Conservation (phyloP, 2,797 vertebrate species). For the Alectoris magna region DNA sequence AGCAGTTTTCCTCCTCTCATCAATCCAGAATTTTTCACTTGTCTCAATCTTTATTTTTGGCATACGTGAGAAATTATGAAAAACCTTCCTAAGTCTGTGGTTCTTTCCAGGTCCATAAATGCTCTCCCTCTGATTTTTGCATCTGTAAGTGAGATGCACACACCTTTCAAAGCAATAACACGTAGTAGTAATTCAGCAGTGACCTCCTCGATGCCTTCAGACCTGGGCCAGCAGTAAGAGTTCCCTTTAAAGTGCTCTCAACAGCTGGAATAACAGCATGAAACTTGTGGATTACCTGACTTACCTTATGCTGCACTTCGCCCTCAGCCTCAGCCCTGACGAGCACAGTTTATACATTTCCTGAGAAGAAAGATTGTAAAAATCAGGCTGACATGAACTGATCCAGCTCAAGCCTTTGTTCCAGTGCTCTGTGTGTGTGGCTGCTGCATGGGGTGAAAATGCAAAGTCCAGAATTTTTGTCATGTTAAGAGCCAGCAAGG, state of each 20-base stretch:
- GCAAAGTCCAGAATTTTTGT: neutral
- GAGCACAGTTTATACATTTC: neutral
- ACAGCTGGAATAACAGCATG: conserved; percentile 23
- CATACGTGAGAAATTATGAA: neutral
- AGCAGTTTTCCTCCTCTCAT: conserved; percentile 34
- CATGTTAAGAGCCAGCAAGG: neutral
- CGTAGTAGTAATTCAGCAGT: neutral
- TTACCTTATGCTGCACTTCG: neutral
- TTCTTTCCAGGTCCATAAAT: neutral
- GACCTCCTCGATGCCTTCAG: neutral
- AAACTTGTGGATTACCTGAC: neutral
- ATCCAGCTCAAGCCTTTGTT: neutral
- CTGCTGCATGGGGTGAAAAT: neutral
- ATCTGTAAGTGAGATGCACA: neutral
- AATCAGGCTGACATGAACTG: neutral
- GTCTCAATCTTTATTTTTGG: neutral
- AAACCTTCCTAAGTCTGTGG: neutral
- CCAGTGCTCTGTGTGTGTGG: neutral
- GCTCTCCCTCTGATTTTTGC: neutral
- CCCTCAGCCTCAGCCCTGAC: neutral
- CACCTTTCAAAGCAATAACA: neutral
- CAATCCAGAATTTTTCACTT: neutral
- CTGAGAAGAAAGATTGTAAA: neutral
- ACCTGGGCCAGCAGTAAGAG: neutral
- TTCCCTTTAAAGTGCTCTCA: conserved; percentile 9